phyloP scores from a whole-genome alignment of 2,797 vertebrate species.

The Mallotus villosus region DNA sequence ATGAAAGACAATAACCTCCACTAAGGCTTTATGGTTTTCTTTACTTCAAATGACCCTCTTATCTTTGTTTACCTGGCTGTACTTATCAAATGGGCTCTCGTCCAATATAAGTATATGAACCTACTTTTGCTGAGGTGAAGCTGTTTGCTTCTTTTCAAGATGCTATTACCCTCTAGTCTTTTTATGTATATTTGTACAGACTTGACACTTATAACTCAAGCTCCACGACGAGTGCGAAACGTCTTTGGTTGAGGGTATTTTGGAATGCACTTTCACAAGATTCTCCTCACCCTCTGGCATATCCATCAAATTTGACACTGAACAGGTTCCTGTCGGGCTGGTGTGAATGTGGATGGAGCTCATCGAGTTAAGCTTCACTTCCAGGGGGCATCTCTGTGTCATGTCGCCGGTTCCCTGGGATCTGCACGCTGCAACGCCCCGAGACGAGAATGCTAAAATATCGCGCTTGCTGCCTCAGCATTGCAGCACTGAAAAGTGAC shows the following conservation, averaged over 20 bases:
- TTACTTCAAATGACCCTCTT: not conserved
- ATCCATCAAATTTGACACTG: not conserved
- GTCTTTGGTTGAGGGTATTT: no score
- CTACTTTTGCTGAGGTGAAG: no score
- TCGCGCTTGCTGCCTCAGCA: conserved; percentile 10
- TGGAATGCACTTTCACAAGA: not conserved
- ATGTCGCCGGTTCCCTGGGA: not conserved
- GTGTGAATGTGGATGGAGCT: not conserved
- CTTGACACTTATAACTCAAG: not conserved
- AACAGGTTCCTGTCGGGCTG: not conserved
- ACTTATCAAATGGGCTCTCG: no score
- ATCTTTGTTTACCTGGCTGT: no score
- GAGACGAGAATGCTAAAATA: not conserved
- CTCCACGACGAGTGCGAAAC: not conserved
- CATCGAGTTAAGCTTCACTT: not conserved
- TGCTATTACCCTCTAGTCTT: no score
- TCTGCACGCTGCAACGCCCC: not conserved
- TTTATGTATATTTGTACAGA: no score
- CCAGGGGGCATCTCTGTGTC: not conserved
- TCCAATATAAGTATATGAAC: no score
- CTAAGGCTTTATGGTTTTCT: not conserved
- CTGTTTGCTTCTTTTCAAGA: no score
- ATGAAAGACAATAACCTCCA: not conserved
- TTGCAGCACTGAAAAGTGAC: not conserved
- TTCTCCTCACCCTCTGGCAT: not conserved